Conservation (phyloP, 2,113 vertebrate species). For the Verasper variegatus region DNA sequence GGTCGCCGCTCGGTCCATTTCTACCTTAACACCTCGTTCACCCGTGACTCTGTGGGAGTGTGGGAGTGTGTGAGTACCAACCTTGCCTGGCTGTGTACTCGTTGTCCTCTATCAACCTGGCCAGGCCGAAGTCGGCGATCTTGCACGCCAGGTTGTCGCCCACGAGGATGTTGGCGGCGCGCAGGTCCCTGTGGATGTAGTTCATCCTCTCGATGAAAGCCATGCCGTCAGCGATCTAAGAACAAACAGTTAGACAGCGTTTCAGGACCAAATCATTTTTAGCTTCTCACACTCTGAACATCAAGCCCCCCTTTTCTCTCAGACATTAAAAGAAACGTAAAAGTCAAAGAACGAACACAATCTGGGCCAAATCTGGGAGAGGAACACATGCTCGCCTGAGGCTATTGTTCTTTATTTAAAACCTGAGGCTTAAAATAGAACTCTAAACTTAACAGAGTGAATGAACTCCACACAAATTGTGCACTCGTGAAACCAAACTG, state of each 20-base stretch:
- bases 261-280: conserved; percentile 36
- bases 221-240: conserved; percentile 96
- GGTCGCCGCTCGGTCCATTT: conserved; percentile 30
- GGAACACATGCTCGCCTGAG: conserved; percentile 19
- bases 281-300: conserved; percentile 13
- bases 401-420: conserved; percentile 18
- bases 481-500: neutral
- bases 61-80: conserved; percentile 58
- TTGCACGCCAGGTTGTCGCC: conserved; percentile 96
- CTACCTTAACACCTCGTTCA: neutral
- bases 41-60: neutral
- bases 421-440: conserved; percentile 50
- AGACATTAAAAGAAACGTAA: neutral
- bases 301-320: conserved; percentile 9
- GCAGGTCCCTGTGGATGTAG: conserved; percentile 97
- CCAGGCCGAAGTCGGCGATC: conserved; percentile 97
- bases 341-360: neutral
- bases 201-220: conserved; percentile 99
- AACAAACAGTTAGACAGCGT: conserved; percentile 23
- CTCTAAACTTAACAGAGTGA: conserved; percentile 1
- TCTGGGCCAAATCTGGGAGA: conserved; percentile 17
- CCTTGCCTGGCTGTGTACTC: conserved; percentile 97
- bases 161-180: conserved; percentile 95
- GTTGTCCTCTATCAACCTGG: conserved; percentile 96
- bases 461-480: neutral